A percentile compares a stretch with the other conserved stretches of the same genome.
These are phyloP conservation scores for Saccostrea glomerata DNA, from an alignment of 1,140 invertebrate genomes.

Conservation along the genomic window DNA sequence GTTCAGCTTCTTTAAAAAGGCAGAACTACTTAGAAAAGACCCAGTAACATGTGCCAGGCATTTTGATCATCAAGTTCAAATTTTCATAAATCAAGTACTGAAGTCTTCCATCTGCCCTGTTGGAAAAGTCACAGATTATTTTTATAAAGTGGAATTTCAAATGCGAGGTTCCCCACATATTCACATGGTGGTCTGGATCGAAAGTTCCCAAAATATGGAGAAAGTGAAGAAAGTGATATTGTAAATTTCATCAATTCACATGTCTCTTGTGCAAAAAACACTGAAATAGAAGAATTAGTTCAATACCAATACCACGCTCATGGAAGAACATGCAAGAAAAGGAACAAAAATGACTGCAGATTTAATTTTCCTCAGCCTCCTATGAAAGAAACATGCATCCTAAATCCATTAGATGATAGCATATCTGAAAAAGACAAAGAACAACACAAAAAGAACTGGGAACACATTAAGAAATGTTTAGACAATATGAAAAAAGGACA, in stretches of 20 bases:
- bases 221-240: conserved; percentile 37
- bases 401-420: conserved; percentile 10
- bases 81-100: conserved; percentile 48
- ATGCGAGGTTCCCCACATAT: conserved; percentile 78
- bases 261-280: conserved; percentile 20
- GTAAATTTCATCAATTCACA: conserved; percentile 47
- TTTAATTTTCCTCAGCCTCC: conserved; percentile 26
- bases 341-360: neutral
- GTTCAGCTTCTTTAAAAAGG: conserved; percentile 48
- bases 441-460: neutral
- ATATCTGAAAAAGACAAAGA: neutral
- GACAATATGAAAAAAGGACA: neutral
- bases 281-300: neutral
- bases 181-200: conserved; percentile 76
- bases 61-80: conserved; percentile 54
- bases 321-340: conserved; percentile 50
- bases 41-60: conserved; percentile 57
- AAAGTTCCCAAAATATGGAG: conserved; percentile 67
- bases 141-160: conserved; percentile 78
- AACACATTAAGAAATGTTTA: neutral
- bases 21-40: conserved; percentile 51
- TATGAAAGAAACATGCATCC: neutral
- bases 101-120: conserved; percentile 39
- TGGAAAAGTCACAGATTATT: conserved; percentile 61
- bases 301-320: conserved; percentile 51